phyloP scores from a whole-genome alignment of 2,797 vertebrate species.

The Gymnoscopelus braueri region DNA sequence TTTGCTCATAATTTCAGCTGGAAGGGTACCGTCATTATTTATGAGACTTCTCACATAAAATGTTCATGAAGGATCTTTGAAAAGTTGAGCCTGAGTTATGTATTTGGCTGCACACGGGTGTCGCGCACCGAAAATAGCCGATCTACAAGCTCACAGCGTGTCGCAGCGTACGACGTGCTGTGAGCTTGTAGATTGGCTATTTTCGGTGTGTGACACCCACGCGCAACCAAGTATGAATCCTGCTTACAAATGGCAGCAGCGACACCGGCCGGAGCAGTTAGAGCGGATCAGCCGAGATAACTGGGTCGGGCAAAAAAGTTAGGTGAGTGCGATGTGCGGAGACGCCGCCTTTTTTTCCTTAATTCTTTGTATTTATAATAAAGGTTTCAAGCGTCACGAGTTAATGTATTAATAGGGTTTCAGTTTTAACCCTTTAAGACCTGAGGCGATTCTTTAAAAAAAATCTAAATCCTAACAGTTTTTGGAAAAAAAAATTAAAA shows the following conservation, averaged over 20 bases:
- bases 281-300: constrained; percentile 66
- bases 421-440: too few species aligned
- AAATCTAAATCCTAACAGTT: too few species aligned
- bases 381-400: constrained; percentile 36
- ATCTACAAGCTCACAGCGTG: too few species aligned
- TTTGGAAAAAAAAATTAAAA: too few species aligned
- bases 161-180: too few species aligned
- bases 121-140: too few species aligned
- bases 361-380: not conserved
- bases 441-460: too few species aligned
- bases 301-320: constrained; percentile 75
- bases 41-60: constrained; percentile 80
- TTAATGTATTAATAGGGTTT: constrained; percentile 75
- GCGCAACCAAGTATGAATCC: too few species aligned
- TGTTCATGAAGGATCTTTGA: constrained; percentile 80
- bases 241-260: constrained; percentile 58
- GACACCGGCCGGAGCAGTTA: constrained; percentile 54
- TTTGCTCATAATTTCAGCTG: constrained; percentile 67
- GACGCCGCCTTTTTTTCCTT: constrained; percentile 44
- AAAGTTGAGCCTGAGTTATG: constrained; percentile 49
- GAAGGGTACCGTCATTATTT: constrained; percentile 77
- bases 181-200: too few species aligned
- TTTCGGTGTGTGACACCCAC: too few species aligned
- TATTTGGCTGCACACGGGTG: too few species aligned
- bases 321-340: constrained; percentile 47